Evolutionary conservation across 2,888 invertebrate genomes (phyloP).

Genomic region (Cheilosia scutellata): DNA sequence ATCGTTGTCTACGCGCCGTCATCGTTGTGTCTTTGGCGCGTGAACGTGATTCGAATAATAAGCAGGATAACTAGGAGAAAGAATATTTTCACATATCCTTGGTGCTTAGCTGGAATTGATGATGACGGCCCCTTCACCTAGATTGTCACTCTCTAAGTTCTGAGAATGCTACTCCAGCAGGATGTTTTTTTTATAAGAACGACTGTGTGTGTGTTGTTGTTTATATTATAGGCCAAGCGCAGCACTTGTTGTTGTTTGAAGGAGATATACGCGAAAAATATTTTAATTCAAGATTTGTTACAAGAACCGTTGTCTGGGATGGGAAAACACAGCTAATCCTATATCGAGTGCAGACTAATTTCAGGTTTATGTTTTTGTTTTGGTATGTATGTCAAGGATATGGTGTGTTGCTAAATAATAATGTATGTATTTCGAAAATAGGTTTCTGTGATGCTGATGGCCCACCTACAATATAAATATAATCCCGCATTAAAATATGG

Average conservation of each 20-base stretch:
- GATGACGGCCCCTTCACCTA: slow-evolving; percentile 50
- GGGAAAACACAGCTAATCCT: background rate
- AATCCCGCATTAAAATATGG: too few species aligned
- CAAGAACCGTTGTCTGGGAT: background rate
- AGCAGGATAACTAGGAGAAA: slow-evolving; percentile 37
- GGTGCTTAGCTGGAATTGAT: slow-evolving; percentile 19
- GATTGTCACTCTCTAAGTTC: slow-evolving; percentile 16
- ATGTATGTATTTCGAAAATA: too few species aligned
- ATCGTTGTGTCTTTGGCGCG: slow-evolving; percentile 10
- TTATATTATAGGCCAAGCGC: slow-evolving; percentile 21
- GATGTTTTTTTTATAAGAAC: background rate
- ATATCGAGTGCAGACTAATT: too few species aligned
- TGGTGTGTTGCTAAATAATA: too few species aligned
- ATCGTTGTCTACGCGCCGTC: slow-evolving; percentile 12
- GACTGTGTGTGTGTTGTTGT: background rate
- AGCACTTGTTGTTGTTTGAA: slow-evolving; percentile 33
- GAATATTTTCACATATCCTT: slow-evolving; percentile 31
- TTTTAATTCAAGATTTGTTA: slow-evolving; percentile 15
- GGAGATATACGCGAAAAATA: slow-evolving; percentile 11
- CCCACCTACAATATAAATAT: too few species aligned
- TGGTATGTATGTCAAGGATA: too few species aligned
- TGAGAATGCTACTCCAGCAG: background rate
- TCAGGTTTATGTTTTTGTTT: too few species aligned
- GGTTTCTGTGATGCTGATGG: too few species aligned
- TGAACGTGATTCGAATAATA: slow-evolving; percentile 62